Conservation (phyloP, 2,113 vertebrate species). For the Prinia subflava region DNA sequence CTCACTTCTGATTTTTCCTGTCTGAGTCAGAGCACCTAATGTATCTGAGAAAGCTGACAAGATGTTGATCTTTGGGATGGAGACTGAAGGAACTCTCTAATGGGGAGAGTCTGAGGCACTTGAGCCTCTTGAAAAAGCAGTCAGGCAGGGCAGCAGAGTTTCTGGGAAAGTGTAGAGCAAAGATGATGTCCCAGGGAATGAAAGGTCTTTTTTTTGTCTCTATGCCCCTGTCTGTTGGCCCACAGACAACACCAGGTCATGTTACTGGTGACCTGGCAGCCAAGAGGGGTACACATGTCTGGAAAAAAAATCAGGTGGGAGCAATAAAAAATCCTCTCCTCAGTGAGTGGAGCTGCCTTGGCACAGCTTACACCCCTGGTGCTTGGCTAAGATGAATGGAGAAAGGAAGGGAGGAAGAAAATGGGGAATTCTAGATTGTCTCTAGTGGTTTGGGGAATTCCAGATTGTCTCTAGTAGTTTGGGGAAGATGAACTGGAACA, state of each 20-base stretch:
- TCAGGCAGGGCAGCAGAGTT: not conserved
- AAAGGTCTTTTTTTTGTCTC: not conserved
- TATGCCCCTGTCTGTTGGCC: not conserved
- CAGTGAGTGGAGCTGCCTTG: not conserved
- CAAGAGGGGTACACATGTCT: not conserved
- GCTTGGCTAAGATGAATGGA: not conserved
- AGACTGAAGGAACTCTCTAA: not conserved
- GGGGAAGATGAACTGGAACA: not conserved
- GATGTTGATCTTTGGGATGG: not conserved
- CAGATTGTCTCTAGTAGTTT: not conserved
- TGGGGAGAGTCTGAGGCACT: not conserved
- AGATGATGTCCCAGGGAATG: not conserved
- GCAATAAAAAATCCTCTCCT: not conserved
- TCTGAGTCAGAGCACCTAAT: not conserved
- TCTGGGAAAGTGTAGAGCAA: not conserved
- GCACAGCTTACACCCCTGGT: not conserved
- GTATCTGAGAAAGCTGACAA: slow-evolving; percentile 73
- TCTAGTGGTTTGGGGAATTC: not conserved
- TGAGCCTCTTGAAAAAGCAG: not conserved
- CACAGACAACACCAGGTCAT: not conserved
- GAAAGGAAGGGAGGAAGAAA: not conserved
- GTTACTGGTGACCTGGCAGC: not conserved
- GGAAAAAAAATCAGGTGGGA: not conserved
- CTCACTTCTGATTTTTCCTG: not conserved
- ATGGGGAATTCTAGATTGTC: not conserved